These are phyloP conservation scores for Choloepus hoffmanni DNA, from an alignment of 2,113 vertebrate genomes.

Conservation along the genomic window DNA sequence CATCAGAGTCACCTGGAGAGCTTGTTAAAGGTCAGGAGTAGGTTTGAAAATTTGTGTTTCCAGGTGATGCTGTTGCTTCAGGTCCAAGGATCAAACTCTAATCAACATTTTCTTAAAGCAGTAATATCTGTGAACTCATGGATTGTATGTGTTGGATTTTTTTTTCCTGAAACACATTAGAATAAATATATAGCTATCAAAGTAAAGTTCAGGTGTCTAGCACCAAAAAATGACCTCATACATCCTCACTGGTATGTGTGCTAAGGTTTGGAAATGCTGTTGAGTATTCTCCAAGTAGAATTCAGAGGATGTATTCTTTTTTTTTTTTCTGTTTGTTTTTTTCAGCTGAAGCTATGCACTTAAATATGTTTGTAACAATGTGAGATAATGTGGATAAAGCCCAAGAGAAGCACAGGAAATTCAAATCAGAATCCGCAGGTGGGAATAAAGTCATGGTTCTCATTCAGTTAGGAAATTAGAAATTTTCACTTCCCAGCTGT, in stretches of 20 bases:
- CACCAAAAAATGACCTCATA: not conserved
- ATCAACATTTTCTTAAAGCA: not conserved
- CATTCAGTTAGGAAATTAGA: not conserved
- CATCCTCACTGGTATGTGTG: not conserved
- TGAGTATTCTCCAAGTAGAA: not conserved
- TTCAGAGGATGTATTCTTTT: not conserved
- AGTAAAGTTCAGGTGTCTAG: not conserved
- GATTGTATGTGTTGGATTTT: not conserved
- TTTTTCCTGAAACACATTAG: not conserved
- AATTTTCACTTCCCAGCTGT: not conserved
- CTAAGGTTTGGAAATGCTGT: not conserved
- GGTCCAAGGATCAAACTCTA: not conserved
- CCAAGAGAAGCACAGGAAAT: not conserved
- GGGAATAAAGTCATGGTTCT: not conserved
- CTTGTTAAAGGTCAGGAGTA: not conserved
- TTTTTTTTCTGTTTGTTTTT: too few species aligned
- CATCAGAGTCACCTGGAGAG: not conserved
- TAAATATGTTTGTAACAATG: not conserved
- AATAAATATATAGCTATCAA: not conserved
- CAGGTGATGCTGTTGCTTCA: not conserved
- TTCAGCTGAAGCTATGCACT: not conserved
- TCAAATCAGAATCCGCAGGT: not conserved
- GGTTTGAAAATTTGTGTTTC: not conserved
- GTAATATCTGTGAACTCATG: not conserved
- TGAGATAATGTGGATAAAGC: not conserved